Evolutionary conservation across 92 coral and sea anemone species (phyloP), one percentile per base, ranked within the genome.

Genomic region (Epizoanthus scotinus): DNA sequence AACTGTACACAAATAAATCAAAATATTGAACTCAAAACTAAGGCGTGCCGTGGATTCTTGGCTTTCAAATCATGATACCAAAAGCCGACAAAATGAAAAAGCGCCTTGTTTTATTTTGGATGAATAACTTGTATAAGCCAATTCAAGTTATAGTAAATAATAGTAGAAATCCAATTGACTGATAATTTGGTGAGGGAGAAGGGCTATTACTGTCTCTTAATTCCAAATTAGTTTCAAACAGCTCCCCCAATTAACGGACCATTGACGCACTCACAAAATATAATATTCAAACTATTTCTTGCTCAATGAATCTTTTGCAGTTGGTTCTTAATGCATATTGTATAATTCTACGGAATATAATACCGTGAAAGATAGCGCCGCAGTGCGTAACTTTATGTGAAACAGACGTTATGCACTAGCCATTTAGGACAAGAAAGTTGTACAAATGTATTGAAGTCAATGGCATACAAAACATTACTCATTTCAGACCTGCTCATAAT

Each of bases 51-150:
- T 36, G 14, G 40, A 29, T 64, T 64, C 8, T 64, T 20, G 70
- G 29, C 19, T 64, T 64, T 17, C n/a, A 9, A 38, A 10, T 64
- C 52, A 57, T 22, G 65, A 31, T 10, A n/a, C 36, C 56, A 52
- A 5, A 28, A 73, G 49, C 65, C 79, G 79, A 64, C 22, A 27
- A 19, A 73, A 19, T 27, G 34, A 73, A 55, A 71, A 52, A 55
- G 63, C 3, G 12, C 52, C 15, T 22, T 58, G 62, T 73, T 57
- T 55, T 73, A 44, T 73, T 73, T 13, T 31, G 3, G 54, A 47
- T 12, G 47, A 57, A 56, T 56, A 56, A 28, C 36, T 73, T 20
- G 5, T 56, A 34, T 31, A 73, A 73, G 79, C 79, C 54, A 73
- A 73, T 73, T 20, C 67, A 28, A 25, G 38, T 57, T 73, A 57